Base-by-base conservation (phyloP, 2,888 invertebrate species). In the Parnassius mnemosyne region DNA sequence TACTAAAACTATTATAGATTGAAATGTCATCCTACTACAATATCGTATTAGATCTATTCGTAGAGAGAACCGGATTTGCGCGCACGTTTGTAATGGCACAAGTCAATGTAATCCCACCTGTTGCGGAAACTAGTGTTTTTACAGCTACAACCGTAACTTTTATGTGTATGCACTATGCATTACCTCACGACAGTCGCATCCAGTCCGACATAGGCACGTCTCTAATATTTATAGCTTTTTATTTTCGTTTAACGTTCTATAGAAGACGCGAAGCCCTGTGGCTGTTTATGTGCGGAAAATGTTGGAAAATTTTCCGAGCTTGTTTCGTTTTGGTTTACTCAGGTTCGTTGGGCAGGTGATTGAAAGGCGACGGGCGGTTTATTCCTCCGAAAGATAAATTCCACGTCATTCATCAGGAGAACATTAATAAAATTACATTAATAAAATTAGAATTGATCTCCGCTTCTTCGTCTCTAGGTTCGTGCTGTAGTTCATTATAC, bases 81-180 rank as follows among this genome's bases (percentile, higher is more conserved):
- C 72, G 74, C 74, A 69, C 71, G 74, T 74, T 73, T 67, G 73
- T 66, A 73, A 72, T 74, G 74, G 69, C 73, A 72, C 76, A 73
- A 73, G 77, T 71, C 74, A 72, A 79, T 79, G 81, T 79, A 78
- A 81, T 77, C 78, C 78, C 82, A 85, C 84, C 83, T 84, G 83
- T 79, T 80, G 80, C 74, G 68, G 76, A 75, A 80, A 80, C 82
- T 73, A 85, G 83, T 34, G 34, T 88, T 87, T 87, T 87, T 85
- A 77, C 73, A 77, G 75, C 72, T 72, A 72, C 76, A 71, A 71
- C 74, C 73, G 75, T 75, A 71, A 73, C 69, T 71, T 64, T 65
- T 66, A 72, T 70, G 70, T 68, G 66, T 70, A 69, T 67, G 68
- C 66, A 68, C 72, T 70, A 69, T 67, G 68, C 66, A 68, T 73